Evolutionary conservation across 2,113 vertebrate species (phyloP), one percentile per base, ranked within the genome.

Genomic region (Puntigrus tetrazona): DNA sequence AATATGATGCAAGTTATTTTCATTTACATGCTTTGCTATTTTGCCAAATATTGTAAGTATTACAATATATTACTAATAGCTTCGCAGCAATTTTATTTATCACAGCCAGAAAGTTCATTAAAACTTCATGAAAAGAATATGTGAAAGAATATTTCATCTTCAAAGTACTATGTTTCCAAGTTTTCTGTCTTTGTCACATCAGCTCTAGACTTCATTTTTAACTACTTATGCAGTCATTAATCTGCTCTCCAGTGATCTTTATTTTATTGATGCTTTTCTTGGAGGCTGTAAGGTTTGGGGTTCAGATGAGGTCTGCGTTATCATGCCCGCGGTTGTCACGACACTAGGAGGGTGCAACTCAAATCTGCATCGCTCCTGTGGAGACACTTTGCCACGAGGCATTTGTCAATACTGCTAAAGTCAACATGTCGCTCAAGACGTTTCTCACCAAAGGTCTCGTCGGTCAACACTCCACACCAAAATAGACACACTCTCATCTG

Each of bases 391-490:
- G 82, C 73, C 36, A 41, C 20, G 59, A 89, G 83, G 43, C 38
- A 70, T 90, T 84, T 90, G 88, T 91, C 88, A 88, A 85, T 75
- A 83, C 72, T 29, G 4, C 80, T 91, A 83, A 88, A 59, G 76
- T 86, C 86, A 80, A 69, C 47, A 25, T 87, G 87, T 91, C 88
- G 82, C 41, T 83, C 89, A 78, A 57, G 45, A 67, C 81, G 41
- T 88, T 50, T 36, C 72, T 11, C 67, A 65, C 69, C 38, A 69
- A 45, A 8, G 11, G 22, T 29, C 57, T 31, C 78, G 0, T 27
- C 74, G 34, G 31, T 81, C 82, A 69, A 82, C 59, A 61, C 14
- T 61, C 38, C 34, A 10, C 22, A 82, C 18, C 69, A 57, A 81
- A 34, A 84, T 22, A 65, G 65, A 79, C 78, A 77, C 41, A 38